Percentiles rank a stretch among this genome's conserved stretches.
Evolutionary conservation across 2,888 invertebrate genomes (phyloP).

Genomic region (Taphrorychus bicolor): DNA sequence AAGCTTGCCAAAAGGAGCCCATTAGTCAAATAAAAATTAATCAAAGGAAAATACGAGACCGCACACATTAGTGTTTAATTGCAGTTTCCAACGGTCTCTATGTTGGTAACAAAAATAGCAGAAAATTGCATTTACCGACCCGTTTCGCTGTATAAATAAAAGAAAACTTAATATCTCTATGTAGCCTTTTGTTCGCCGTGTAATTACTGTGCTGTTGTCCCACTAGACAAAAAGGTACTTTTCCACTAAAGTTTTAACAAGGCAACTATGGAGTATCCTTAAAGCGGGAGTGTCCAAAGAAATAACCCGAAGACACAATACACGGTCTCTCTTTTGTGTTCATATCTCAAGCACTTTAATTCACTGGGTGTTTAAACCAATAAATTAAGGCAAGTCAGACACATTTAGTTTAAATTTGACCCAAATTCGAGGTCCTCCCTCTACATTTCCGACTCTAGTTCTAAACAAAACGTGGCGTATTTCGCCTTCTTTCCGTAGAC

Average conservation of each 20-base stretch:
- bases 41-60: not conserved
- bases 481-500: conserved; percentile 4
- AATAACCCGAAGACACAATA: too few species aligned
- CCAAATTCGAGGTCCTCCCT: not conserved
- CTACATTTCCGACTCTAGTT: not conserved
- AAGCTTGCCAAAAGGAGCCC: not conserved
- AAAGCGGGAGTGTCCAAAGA: too few species aligned
- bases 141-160: conserved; percentile 9
- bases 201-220: not conserved
- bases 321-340: too few species aligned
- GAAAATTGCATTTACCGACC: conserved; percentile 10
- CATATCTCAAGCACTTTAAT: too few species aligned
- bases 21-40: not conserved
- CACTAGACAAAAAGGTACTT: not conserved
- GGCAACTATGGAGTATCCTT: too few species aligned
- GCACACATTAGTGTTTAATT: conserved; percentile 2
- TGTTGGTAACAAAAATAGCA: conserved; percentile 1
- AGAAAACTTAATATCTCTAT: conserved; percentile 4
- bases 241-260: not conserved
- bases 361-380: too few species aligned
- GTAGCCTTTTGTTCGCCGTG: conserved; percentile 3
- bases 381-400: not conserved
- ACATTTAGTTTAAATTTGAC: conserved; percentile 1
- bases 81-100: not conserved
- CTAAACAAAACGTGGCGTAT: not conserved